Evolutionary conservation across 1,140 invertebrate genomes (phyloP).

Genomic region (Thaumatotibia leucotreta): DNA sequence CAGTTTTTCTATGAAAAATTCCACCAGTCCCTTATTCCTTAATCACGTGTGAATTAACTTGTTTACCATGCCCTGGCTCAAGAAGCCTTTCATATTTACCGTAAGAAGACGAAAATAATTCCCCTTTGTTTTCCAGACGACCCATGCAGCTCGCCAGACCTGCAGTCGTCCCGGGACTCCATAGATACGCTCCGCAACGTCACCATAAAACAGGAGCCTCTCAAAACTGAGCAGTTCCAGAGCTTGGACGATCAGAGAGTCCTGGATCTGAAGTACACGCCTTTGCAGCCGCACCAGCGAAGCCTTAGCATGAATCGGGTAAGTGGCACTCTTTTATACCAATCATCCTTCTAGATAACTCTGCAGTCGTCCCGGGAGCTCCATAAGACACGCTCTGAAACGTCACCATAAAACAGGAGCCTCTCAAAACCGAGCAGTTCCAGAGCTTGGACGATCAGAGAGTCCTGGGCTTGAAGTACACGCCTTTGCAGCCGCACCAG

Average conservation of each 20-base stretch:
- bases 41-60: too few relatives aligned
- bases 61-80: too few relatives aligned
- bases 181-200: constrained; percentile 67
- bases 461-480: constrained; percentile 64
- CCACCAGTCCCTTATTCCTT: too few relatives aligned
- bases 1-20: too few relatives aligned
- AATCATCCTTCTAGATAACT: too few relatives aligned
- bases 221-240: constrained; percentile 54
- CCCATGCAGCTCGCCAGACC: constrained; percentile 57
- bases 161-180: constrained; percentile 65
- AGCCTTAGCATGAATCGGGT: constrained; percentile 76
- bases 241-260: constrained; percentile 60
- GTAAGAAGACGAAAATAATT: too few relatives aligned
- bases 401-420: constrained; percentile 64
- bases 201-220: constrained; percentile 59
- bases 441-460: constrained; percentile 60
- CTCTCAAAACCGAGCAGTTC: constrained; percentile 49
- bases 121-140: constrained; percentile 59
- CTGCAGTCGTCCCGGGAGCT: constrained; percentile 65
- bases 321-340: too few relatives aligned
- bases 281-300: constrained; percentile 65
- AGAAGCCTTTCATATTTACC: too few relatives aligned
- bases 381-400: constrained; percentile 66
- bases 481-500: constrained; percentile 64
- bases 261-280: constrained; percentile 62